Evolutionary conservation across 2,888 invertebrate species (phyloP), one percentile per base, ranked within the genome.

Genomic region (Prosopocoilus inquinatus): DNA sequence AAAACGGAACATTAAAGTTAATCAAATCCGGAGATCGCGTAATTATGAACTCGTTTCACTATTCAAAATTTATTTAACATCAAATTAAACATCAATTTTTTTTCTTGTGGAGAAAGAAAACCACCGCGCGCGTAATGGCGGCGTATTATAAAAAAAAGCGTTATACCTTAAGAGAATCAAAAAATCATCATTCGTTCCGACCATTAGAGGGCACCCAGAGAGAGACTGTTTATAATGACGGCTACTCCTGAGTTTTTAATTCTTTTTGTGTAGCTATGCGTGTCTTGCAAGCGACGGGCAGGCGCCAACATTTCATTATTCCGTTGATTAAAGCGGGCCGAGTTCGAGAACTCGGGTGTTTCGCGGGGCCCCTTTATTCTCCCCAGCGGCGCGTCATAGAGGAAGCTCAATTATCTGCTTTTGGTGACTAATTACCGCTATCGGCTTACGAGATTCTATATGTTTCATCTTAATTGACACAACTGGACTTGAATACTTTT

Each of bases 221-320:
- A 50, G 52, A 55, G 61, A 54, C 63, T 57, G 60, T 55, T 57
- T 58, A 60, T 70, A 70, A 72, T 72, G 70, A 69, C 67, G 70
- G 68, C 69, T 60, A 67, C 70, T 71, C 61, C 54, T 55, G 56
- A 58, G 61, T n/a, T 36, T 15, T 20, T 12, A 16, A 41, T 11
- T 36, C 38, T 50, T 36, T 36, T 49, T 15, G 16, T 51, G 35
- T 15, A 11, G 15, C n/a, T 20, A 38, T 51, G 39, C 33, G 41
- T 47, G 52, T 53, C 13, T 58, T 39, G 66, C 50, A 62, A 68
- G 71, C 75, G 75, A 74, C 75, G 67, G 67, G 61, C 65, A 72
- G 76, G 75, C 76, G 76, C 76, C 76, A 75, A 74, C 71, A 71
- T 75, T 76, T 76, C 76, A 76, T 76, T 76, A 76, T 71, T 66